Evolutionary conservation across 2,113 vertebrate genomes (phyloP).

Genomic region (Pionites leucogaster): DNA sequence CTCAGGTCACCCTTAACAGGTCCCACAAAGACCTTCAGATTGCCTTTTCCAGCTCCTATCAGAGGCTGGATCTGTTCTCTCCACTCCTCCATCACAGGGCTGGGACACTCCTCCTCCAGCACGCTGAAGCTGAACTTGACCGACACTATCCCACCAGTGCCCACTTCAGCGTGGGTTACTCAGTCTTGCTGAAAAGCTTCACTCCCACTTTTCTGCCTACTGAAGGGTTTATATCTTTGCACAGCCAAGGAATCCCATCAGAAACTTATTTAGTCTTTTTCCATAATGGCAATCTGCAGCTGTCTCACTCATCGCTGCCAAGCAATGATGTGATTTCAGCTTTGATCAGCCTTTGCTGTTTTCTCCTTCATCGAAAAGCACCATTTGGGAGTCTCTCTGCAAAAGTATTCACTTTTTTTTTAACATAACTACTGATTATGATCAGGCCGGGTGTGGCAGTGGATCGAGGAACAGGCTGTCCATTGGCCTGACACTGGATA

Average conservation of each 20-base stretch:
- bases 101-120: neutral
- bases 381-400: neutral
- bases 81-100: accelerated
- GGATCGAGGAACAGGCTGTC: neutral
- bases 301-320: neutral
- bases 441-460: neutral
- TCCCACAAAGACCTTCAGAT: neutral
- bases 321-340: neutral
- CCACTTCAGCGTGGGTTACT: neutral
- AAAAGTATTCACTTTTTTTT: neutral
- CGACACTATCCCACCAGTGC: neutral
- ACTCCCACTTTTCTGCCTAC: neutral
- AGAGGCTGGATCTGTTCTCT: neutral
- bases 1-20: neutral
- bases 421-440: neutral
- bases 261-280: neutral
- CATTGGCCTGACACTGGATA: neutral
- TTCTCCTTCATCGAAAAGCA: neutral
- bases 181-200: neutral
- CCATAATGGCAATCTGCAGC: neutral
- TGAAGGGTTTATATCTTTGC: neutral
- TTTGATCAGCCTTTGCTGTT: neutral
- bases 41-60: neutral
- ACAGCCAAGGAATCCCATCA: neutral
- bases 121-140: neutral